Evolutionary conservation across 2,113 vertebrate genomes (phyloP), one percentile per base, ranked within the genome.

Genomic region (Caloenas nicobarica): DNA sequence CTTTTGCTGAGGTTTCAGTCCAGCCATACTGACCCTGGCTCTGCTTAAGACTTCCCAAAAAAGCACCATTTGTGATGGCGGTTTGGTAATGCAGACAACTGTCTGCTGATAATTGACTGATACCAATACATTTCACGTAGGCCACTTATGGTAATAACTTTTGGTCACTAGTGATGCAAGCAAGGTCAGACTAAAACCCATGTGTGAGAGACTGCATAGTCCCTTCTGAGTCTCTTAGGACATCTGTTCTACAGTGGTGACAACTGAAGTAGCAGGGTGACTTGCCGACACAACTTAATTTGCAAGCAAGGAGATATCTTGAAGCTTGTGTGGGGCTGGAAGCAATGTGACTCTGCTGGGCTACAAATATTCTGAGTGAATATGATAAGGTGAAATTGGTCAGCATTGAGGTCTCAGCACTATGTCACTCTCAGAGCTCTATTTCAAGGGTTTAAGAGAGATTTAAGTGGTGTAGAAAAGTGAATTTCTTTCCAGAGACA

Each of bases 81-180:
- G 93, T 97, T 96, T 96, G 89, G 83, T 91, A 77, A 79, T 70
- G 96, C 91, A 97, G 93, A 97, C 95, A 89, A 82, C 95, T 92
- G 96, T 95, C 96, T 96, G 77, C 96, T 91, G 51, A 89, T 93
- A 97, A 96, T 93, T 93, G 96, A 93, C 96, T 88, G 94, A 95
- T 92, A 89, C 94, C 88, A 96, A 95, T 93, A 93, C 81, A 96
- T 96, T 91, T 93, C 93, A 91, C 36, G 0, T 96, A 93, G 95
- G 89, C 87, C 91, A 94, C 81, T 96, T 96, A 84, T 25, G 66
- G 66, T 80, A 96, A 96, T 91, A 95, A 95, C 92, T 91, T 95
- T 54, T 93, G 88, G 90, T 90, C 93, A 96, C 90, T 44, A 72
- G 93, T 50, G 77, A 96, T 81, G 91, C 2, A 4, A 86, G 61